Evolutionary conservation across 1,140 invertebrate species (phyloP).

Genomic region (Pygmarrhopalites habei): DNA sequence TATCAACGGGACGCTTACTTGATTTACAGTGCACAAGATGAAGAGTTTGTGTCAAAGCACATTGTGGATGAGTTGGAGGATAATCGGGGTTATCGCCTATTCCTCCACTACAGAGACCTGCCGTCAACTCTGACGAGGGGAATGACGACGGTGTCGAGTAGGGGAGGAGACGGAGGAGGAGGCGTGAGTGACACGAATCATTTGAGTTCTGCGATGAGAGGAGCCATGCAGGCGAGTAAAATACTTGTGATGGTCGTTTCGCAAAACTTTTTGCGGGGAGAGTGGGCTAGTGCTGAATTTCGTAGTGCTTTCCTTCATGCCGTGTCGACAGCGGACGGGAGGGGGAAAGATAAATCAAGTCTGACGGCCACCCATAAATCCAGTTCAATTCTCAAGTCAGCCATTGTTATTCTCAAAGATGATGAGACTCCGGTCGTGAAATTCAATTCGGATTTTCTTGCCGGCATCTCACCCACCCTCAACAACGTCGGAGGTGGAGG

Average conservation of each 20-base stretch:
- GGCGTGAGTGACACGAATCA: constrained; percentile 67
- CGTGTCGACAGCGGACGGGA: constrained; percentile 58
- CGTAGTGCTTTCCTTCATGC: constrained; percentile 77
- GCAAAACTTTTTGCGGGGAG: constrained; percentile 75
- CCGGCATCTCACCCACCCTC: too few species aligned
- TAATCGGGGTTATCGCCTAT: constrained; percentile 55
- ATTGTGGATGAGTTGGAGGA: constrained; percentile 72
- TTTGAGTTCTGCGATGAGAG: constrained; percentile 47
- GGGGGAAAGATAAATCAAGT: constrained; percentile 30
- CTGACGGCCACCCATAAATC: constrained; percentile 56
- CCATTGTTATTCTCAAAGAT: constrained; percentile 34
- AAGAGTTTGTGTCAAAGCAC: constrained; percentile 68
- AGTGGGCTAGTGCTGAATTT: constrained; percentile 80
- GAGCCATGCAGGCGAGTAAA: constrained; percentile 44
- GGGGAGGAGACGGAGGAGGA: too few species aligned
- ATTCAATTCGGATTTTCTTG: constrained; percentile 28
- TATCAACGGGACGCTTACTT: constrained; percentile 79
- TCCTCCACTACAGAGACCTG: constrained; percentile 62
- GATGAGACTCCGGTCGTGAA: constrained; percentile 19
- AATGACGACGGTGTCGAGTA: too few species aligned
- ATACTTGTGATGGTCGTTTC: constrained; percentile 72
- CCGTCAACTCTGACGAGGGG: too few species aligned
- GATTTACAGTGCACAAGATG: constrained; percentile 76
- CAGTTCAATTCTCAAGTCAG: constrained; percentile 18
- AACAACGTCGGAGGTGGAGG: too few species aligned